Evolutionary conservation across 2,888 invertebrate species (phyloP).

Genomic region (Pollenia griseotomentosa): DNA sequence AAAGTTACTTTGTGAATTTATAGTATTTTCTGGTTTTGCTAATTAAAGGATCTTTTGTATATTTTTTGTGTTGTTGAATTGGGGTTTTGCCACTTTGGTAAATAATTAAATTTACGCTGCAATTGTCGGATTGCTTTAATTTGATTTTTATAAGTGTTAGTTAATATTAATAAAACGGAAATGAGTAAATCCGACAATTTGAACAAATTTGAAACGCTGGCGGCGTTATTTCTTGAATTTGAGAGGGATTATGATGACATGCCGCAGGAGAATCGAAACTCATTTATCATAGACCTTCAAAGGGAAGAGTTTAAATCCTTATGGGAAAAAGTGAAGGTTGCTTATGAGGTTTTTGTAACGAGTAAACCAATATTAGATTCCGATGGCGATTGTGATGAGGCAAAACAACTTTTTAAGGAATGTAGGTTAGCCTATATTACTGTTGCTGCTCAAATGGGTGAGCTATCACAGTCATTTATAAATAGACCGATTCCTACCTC

Average conservation of each 20-base stretch:
- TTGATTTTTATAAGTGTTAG: no score
- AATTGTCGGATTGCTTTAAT: no score
- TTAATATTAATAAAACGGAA: no score
- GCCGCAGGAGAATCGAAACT: background rate
- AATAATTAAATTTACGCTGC: no score
- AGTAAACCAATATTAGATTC: background rate
- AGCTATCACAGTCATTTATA: background rate
- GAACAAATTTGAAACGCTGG: background rate
- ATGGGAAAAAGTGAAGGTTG: background rate
- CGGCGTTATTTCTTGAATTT: background rate
- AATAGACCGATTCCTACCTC: background rate
- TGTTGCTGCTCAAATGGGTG: background rate
- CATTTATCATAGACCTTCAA: background rate
- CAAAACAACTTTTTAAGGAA: background rate
- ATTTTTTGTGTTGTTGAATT: no score
- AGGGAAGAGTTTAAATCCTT: constrained; percentile 2
- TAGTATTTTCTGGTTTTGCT: no score
- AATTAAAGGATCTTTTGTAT: no score
- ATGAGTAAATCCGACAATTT: no score
- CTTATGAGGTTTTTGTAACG: background rate
- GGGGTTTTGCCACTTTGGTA: no score
- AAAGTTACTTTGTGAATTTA: no score
- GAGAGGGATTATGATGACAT: background rate
- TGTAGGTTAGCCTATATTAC: background rate
- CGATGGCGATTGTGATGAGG: background rate